A percentile compares a stretch with the other conserved stretches of the same genome.
Evolutionary conservation across 1,140 invertebrate genomes (phyloP).

Genomic region (Campoletis sonorensis): DNA sequence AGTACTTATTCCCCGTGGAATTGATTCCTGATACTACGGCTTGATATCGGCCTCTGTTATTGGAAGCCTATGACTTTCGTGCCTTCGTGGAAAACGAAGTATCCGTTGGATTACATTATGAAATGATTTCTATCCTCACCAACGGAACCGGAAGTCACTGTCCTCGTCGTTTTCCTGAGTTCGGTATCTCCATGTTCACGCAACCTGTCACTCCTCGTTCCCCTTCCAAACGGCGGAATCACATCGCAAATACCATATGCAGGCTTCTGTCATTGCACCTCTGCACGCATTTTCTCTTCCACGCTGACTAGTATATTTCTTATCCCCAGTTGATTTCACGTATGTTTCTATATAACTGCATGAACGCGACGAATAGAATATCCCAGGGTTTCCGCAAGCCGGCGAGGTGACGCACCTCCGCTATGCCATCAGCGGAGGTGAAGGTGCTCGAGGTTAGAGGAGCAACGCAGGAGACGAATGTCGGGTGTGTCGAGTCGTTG

Average conservation of each 20-base stretch:
- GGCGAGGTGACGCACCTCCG: conserved; percentile 3
- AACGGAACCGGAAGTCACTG: background rate
- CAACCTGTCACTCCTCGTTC: conserved; percentile 18
- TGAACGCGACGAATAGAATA: conserved; percentile 1
- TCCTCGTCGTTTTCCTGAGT: background rate
- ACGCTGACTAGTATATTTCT: background rate
- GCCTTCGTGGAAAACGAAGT: too few species aligned
- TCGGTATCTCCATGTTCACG: too few species aligned
- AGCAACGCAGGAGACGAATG: conserved; percentile 3
- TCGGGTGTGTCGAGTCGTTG: conserved; percentile 38
- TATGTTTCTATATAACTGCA: conserved; percentile 20
- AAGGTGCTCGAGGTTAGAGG: conserved; percentile 1
- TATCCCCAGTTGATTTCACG: background rate
- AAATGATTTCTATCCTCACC: background rate
- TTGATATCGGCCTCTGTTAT: too few species aligned
- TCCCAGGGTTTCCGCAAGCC: conserved; percentile 2
- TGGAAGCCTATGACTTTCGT: too few species aligned
- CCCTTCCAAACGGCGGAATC: conserved; percentile 4
- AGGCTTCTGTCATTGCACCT: background rate
- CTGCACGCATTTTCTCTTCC: background rate
- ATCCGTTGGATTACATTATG: too few species aligned
- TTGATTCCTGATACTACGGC: background rate
- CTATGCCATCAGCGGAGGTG: background rate
- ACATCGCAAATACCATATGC: background rate
- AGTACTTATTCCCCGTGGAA: background rate